Evolutionary conservation across 2,113 vertebrate genomes (phyloP).

Genomic region (Otus sunia): DNA sequence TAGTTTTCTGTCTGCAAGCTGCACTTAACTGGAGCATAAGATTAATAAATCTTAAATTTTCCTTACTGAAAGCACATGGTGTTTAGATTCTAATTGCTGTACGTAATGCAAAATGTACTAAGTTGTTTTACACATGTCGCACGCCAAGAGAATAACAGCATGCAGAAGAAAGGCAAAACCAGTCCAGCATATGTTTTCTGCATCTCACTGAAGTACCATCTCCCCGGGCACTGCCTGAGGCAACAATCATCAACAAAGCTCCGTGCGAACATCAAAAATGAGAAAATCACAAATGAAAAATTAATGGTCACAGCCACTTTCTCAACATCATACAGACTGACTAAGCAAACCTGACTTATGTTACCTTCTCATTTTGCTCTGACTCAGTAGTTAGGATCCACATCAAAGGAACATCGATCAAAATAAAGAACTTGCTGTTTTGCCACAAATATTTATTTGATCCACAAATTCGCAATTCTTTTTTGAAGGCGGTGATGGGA

Average conservation of each 20-base stretch:
- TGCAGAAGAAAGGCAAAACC: neutral
- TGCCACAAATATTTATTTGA: neutral
- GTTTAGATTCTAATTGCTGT: neutral
- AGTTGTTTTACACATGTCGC: neutral
- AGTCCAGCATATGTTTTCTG: neutral
- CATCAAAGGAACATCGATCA: neutral
- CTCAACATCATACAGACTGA: neutral
- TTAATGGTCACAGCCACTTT: neutral
- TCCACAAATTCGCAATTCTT: neutral
- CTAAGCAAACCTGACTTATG: neutral
- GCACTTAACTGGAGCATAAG: neutral
- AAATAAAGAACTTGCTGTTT: neutral
- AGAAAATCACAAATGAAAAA: neutral
- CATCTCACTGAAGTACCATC: neutral
- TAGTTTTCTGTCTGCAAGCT: neutral
- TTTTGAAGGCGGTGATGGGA: neutral
- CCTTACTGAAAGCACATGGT: neutral
- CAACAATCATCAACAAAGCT: neutral
- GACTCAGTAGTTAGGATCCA: neutral
- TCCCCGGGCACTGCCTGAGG: neutral
- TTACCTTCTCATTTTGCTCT: neutral
- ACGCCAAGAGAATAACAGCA: neutral
- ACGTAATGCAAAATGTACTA: neutral
- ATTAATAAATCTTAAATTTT: neutral
- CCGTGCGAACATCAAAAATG: accelerated